phyloP scores from a whole-genome alignment of 2,797 vertebrate genomes.

The Mycteria americana region DNA sequence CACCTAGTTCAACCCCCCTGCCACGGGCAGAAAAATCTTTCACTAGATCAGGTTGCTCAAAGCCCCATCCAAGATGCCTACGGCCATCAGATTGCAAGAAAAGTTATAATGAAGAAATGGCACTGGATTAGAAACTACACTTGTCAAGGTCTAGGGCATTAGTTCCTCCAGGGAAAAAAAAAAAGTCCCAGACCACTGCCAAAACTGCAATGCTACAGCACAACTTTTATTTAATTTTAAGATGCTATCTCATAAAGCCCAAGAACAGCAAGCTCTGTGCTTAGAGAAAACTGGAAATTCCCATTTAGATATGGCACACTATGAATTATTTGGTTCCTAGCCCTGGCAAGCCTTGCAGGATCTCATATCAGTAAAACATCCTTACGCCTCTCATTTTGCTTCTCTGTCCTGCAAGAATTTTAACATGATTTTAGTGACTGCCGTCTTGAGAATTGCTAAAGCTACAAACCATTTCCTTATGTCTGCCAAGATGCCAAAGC shows the following conservation, averaged over 20 bases:
- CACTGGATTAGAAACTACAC: not conserved
- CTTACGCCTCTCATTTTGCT: not conserved
- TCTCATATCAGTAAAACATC: not conserved
- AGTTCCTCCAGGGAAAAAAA: not conserved
- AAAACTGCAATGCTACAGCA: not conserved
- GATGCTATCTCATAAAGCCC: not conserved
- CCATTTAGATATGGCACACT: not conserved
- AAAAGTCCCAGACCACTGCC: not conserved
- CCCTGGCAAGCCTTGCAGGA: not conserved
- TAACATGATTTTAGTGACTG: not conserved
- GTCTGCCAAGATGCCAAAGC: not conserved
- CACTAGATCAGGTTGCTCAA: not conserved
- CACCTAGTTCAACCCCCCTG: not conserved
- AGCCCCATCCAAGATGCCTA: not conserved
- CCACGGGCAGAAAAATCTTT: not conserved
- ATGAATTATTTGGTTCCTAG: not conserved
- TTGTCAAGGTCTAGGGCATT: not conserved
- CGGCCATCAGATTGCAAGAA: not conserved
- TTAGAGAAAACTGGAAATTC: not conserved
- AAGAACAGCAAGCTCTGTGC: not conserved
- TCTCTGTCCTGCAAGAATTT: not conserved
- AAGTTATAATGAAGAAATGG: not conserved
- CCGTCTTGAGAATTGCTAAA: not conserved
- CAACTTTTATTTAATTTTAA: not conserved
- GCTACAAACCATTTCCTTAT: not conserved